These are phyloP conservation scores for Sebastes baramenuke DNA, from an alignment of 2,797 vertebrate species.

Conservation along the genomic window DNA sequence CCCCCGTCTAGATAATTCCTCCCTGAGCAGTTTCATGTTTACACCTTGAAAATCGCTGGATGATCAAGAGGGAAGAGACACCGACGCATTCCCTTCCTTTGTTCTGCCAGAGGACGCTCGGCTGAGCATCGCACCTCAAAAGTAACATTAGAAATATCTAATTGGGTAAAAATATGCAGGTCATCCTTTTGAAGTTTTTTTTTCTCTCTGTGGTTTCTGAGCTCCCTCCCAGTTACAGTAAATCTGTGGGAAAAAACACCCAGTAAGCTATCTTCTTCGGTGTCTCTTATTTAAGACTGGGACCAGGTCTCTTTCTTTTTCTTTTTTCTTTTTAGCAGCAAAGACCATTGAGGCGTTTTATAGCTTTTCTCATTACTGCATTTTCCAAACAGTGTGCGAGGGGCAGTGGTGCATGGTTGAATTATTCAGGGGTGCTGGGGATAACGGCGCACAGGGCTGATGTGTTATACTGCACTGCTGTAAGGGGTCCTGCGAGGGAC, in stretches of 20 bases:
- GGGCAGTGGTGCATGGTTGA: conserved; percentile 89
- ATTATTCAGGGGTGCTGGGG: conserved; percentile 91
- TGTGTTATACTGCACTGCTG: conserved; percentile 85
- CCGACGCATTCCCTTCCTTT: conserved; percentile 62
- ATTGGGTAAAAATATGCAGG: conserved; percentile 75
- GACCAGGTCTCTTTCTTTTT: conserved; percentile 20
- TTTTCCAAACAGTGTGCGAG: conserved; percentile 91
- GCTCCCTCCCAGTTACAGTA: conserved; percentile 52
- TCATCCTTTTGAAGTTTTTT: conserved; percentile 67
- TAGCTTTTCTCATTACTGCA: conserved; percentile 90
- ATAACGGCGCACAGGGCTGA: conserved; percentile 80
- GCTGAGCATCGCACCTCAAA: conserved; percentile 72
- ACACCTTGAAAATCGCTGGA: conserved; percentile 73
- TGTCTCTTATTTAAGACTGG: conserved; percentile 54
- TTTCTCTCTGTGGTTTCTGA: conserved; percentile 31
- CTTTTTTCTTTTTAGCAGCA: conserved; percentile 39
- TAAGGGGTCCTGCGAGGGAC: conserved; percentile 88
- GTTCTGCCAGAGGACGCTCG: conserved; percentile 72
- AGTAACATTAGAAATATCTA: conserved; percentile 80
- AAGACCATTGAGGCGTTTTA: conserved; percentile 83
- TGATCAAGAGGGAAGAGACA: conserved; percentile 70
- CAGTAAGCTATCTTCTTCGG: conserved; percentile 58
- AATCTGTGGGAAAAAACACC: conserved; percentile 66
- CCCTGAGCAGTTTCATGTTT: conserved; percentile 77
- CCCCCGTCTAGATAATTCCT: conserved; percentile 71